Evolutionary conservation across 2,888 invertebrate genomes (phyloP).

Genomic region (Imbricaverruca yamaguchii): DNA sequence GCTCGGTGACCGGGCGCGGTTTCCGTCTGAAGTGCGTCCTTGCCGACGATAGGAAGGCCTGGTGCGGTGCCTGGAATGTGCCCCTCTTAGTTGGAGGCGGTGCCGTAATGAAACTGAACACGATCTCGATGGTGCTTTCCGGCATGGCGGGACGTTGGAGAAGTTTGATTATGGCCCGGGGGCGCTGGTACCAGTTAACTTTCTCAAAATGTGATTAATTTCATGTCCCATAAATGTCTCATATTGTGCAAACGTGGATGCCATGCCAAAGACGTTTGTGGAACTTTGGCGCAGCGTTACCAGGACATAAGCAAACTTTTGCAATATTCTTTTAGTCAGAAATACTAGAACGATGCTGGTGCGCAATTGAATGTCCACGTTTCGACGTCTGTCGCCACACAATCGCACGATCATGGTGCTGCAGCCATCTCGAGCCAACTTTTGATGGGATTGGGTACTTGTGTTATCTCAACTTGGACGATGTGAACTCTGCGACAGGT

Average conservation of each 20-base stretch:
- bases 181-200: background rate
- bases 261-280: background rate
- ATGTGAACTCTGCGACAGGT: too few relatives aligned
- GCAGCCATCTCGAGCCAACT: too few relatives aligned
- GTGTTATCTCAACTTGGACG: too few relatives aligned
- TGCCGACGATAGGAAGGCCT: too few relatives aligned
- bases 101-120: too few relatives aligned
- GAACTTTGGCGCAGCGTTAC: background rate
- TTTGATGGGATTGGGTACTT: too few relatives aligned
- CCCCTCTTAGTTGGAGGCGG: too few relatives aligned
- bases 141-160: background rate
- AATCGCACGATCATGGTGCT: background rate
- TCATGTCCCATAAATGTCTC: background rate
- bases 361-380: background rate
- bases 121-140: too few relatives aligned
- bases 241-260: background rate
- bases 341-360: background rate
- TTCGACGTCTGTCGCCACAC: background rate
- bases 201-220: slow-evolving; percentile 4
- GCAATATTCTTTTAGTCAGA: slow-evolving; percentile 19
- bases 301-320: background rate
- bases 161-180: background rate
- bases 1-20: too few relatives aligned
- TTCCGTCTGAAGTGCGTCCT: too few relatives aligned
- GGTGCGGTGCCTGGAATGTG: too few relatives aligned